These are phyloP conservation scores for Macrotus californicus DNA, from an alignment of 2,113 vertebrate genomes.

Conservation along the genomic window DNA sequence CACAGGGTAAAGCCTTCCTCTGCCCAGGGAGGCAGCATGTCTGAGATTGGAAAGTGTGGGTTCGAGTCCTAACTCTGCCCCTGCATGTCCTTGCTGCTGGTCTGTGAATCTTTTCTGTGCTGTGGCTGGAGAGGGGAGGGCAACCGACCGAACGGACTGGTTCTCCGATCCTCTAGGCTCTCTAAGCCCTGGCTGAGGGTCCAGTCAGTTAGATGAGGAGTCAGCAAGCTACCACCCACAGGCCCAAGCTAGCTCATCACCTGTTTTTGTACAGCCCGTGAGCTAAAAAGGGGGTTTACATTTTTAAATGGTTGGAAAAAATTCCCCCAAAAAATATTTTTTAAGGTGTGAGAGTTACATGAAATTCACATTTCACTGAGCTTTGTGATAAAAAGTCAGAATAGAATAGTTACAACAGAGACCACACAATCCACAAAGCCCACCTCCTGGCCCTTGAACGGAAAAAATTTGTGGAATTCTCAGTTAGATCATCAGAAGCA, in stretches of 20 bases:
- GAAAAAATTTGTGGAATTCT: not conserved
- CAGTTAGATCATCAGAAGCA: not conserved
- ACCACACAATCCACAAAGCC: not conserved
- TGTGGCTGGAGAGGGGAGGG: not conserved
- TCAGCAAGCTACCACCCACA: not conserved
- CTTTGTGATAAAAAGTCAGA: not conserved
- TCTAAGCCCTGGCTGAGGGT: not conserved
- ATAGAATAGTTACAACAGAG: not conserved
- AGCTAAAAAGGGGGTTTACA: not conserved
- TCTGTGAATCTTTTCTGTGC: not conserved
- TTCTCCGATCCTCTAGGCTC: not conserved
- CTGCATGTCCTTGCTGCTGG: not conserved
- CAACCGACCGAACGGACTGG: accelerated
- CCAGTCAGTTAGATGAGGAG: not conserved
- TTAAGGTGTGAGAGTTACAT: not conserved
- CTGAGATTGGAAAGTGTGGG: not conserved
- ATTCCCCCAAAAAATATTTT: not conserved
- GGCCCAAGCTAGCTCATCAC: not conserved
- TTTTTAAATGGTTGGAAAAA: not conserved
- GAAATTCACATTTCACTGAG: not conserved
- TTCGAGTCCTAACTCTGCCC: not conserved
- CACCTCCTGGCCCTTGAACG: not conserved
- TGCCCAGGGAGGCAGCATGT: not conserved
- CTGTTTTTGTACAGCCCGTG: not conserved
- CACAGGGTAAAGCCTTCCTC: not conserved